phyloP scores from a whole-genome alignment of 2,113 vertebrate genomes.

The Forbesichthys papilliferus region DNA sequence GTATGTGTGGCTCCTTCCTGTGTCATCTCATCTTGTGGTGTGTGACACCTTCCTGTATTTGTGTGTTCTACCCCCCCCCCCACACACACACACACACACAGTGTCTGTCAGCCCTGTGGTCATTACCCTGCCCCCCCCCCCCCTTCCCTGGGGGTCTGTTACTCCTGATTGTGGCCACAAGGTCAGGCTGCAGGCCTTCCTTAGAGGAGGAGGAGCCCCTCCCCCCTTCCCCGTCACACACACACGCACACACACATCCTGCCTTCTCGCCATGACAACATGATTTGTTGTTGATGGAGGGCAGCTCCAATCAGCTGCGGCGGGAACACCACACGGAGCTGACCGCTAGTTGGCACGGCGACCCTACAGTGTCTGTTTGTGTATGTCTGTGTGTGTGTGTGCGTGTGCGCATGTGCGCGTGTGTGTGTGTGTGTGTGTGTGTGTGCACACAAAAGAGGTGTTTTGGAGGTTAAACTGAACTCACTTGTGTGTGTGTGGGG shows the following conservation, averaged over 20 bases:
- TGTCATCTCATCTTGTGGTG: too few species aligned
- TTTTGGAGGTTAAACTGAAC: conserved; percentile 55
- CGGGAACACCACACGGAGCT: conserved; percentile 22
- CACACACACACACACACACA: conserved; percentile 14
- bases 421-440: not conserved
- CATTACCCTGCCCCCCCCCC: not conserved
- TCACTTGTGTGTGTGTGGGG: conserved; percentile 62
- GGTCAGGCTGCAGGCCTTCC: conserved; percentile 81
- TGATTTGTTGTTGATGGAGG: conserved; percentile 35
- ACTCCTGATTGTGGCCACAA: conserved; percentile 78
- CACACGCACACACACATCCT: conserved; percentile 56
- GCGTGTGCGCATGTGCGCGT: not conserved
- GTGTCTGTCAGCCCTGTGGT: not conserved
- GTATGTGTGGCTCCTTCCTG: too few species aligned
- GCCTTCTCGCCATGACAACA: conserved; percentile 70
- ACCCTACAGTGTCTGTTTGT: not conserved
- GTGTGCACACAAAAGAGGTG: not conserved
- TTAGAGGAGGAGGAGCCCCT: conserved; percentile 66
- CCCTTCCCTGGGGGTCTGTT: conserved; percentile 70
- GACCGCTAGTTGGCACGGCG: not conserved
- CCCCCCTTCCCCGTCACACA: conserved; percentile 35
- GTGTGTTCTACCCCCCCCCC: not conserved
- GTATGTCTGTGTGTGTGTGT: not conserved
- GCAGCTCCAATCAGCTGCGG: conserved; percentile 39
- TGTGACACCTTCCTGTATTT: too few species aligned